phyloP scores from a whole-genome alignment of 2,113 vertebrate species.

The Callithrix jacchus region DNA sequence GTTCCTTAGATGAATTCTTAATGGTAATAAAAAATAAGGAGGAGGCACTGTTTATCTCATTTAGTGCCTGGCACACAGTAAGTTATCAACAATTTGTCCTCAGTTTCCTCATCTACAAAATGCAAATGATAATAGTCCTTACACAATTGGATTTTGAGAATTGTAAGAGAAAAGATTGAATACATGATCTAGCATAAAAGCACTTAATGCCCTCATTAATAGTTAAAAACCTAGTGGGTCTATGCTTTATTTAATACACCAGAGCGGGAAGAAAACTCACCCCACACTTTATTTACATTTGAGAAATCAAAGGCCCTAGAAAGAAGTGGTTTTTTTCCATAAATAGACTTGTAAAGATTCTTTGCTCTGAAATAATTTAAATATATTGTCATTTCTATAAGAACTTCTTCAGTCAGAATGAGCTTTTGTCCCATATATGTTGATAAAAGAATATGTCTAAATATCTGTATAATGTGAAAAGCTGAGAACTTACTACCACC shows the following conservation, averaged over 20 bases:
- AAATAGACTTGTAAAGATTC: neutral
- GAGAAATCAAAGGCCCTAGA: neutral
- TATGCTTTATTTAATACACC: neutral
- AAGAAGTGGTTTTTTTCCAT: neutral
- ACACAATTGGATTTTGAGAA: neutral
- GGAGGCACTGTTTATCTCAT: neutral
- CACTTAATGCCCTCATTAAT: neutral
- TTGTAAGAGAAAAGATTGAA: neutral
- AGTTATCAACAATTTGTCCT: neutral
- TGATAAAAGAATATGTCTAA: neutral
- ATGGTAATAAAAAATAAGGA: neutral
- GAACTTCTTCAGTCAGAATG: neutral
- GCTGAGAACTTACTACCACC: neutral
- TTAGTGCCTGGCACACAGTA: neutral
- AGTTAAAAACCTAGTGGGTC: neutral
- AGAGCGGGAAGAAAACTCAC: neutral
- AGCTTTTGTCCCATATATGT: neutral
- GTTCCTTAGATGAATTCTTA: neutral
- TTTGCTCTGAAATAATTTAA: slow-evolving; percentile 36
- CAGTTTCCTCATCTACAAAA: slow-evolving; percentile 23
- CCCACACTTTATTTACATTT: neutral
- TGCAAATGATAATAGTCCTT: neutral
- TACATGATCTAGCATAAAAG: neutral
- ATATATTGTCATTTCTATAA: slow-evolving; percentile 20
- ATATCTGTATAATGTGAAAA: neutral